A percentile compares a stretch with the other conserved stretches of the same genome.
Conservation (phyloP, 2,113 vertebrate species). For the Apeltes quadracus region DNA sequence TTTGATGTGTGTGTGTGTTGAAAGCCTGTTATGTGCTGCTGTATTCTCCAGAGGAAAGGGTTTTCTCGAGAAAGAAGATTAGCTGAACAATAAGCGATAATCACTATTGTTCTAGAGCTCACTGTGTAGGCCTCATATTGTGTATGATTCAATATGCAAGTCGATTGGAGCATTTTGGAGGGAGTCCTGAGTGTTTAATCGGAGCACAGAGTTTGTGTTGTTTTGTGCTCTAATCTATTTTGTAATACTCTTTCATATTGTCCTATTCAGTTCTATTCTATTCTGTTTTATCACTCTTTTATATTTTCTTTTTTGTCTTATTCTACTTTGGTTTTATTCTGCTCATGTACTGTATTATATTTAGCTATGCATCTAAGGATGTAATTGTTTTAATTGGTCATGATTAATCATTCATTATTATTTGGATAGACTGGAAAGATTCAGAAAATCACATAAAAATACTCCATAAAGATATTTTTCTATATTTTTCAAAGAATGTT, state of each 20-base stretch:
- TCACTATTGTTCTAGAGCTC: constrained; percentile 52
- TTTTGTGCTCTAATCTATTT: not conserved
- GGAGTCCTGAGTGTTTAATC: not conserved
- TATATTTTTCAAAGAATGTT: not conserved
- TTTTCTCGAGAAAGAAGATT: constrained; percentile 69
- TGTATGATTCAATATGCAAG: constrained; percentile 47
- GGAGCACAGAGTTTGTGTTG: not conserved
- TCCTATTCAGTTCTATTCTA: not conserved
- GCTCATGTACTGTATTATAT: not conserved
- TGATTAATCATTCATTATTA: not conserved
- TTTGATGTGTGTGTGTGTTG: constrained; percentile 13
- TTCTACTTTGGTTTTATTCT: not conserved
- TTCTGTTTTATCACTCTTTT: not conserved
- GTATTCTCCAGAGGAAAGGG: constrained; percentile 41
- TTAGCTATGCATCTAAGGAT: not conserved
- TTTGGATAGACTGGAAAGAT: not conserved
- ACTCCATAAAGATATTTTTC: not conserved
- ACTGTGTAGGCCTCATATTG: constrained; percentile 41
- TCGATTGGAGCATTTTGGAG: constrained; percentile 43
- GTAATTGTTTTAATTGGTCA: not conserved
- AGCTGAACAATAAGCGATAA: constrained; percentile 71
- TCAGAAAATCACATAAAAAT: not conserved
- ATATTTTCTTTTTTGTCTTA: not conserved
- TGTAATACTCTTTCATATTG: not conserved
- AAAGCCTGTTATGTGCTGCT: constrained; percentile 38